phyloP scores from a whole-genome alignment of 2,797 vertebrate genomes.

The Ibycter americanus region DNA sequence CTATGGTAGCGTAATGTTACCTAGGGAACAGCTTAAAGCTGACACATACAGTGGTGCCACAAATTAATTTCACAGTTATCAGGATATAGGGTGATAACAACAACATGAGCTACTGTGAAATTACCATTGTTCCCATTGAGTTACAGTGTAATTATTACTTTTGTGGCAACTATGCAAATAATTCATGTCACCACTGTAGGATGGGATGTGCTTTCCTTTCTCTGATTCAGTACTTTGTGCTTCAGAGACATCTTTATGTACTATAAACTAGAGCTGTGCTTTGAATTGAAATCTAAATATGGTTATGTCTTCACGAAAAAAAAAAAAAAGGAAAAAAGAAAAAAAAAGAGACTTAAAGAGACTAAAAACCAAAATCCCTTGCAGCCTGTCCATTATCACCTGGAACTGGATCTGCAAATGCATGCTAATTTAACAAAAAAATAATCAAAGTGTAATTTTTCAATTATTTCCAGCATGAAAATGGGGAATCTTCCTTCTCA shows the following conservation, averaged over 20 bases:
- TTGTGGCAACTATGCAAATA: conserved; percentile 75
- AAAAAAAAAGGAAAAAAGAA: background rate
- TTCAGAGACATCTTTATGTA: conserved; percentile 37
- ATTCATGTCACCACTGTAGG: conserved; percentile 42
- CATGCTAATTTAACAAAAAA: background rate
- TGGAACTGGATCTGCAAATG: background rate
- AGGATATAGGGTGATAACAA: conserved; percentile 74
- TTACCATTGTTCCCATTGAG: conserved; percentile 76
- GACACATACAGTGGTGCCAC: conserved; percentile 71
- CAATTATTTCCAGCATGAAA: background rate
- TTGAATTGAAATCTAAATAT: conserved; percentile 39
- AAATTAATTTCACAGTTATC: conserved; percentile 82
- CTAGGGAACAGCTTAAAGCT: conserved; percentile 79
- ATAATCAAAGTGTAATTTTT: background rate
- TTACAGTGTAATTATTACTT: conserved; percentile 77
- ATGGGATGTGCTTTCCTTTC: conserved; percentile 46
- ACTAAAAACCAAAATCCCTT: background rate
- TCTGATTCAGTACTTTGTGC: conserved; percentile 34
- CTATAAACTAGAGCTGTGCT: conserved; percentile 11
- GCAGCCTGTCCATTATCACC: background rate
- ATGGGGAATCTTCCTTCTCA: background rate
- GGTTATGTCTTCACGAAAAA: background rate
- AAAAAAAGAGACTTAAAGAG: background rate
- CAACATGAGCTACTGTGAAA: conserved; percentile 74
- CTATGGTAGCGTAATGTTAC: conserved; percentile 75